Evolutionary conservation across 2,113 vertebrate genomes (phyloP).

Genomic region (Bubo blakistoni): DNA sequence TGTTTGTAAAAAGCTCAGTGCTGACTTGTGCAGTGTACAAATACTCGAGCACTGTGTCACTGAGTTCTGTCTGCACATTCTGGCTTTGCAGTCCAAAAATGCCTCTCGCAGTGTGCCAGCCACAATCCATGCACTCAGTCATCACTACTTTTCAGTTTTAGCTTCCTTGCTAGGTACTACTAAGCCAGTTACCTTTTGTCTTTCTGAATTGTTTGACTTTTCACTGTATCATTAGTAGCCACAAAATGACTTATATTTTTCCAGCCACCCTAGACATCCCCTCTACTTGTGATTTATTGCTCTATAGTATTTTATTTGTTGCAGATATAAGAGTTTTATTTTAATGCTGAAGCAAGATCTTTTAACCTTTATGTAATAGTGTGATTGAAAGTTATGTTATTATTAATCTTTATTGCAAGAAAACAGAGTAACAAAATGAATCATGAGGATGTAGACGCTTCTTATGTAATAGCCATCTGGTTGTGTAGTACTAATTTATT

Average conservation of each 20-base stretch:
- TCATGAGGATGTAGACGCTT: slow-evolving; percentile 43
- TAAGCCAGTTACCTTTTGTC: not conserved
- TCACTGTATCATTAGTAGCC: not conserved
- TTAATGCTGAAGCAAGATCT: not conserved
- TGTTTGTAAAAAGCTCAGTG: not conserved
- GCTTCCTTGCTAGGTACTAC: not conserved
- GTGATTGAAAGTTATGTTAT: slow-evolving; percentile 21
- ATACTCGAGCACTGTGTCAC: not conserved
- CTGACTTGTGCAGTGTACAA: not conserved
- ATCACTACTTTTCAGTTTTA: not conserved
- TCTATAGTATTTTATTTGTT: not conserved
- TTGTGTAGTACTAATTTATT: slow-evolving; percentile 31
- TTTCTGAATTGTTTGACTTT: not conserved
- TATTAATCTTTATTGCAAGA: slow-evolving; percentile 49
- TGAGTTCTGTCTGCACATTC: not conserved
- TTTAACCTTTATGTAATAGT: slow-evolving; percentile 31
- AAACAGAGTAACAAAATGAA: slow-evolving; percentile 44
- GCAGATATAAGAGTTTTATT: not conserved
- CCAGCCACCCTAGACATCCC: not conserved
- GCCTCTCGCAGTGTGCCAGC: not conserved
- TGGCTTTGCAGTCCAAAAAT: not conserved
- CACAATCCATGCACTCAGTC: not conserved
- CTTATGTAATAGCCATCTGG: slow-evolving; percentile 63
- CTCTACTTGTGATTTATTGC: not conserved
- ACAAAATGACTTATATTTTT: not conserved